Conservation (phyloP, 2,113 vertebrate genomes). For the Gila orcuttii region DNA sequence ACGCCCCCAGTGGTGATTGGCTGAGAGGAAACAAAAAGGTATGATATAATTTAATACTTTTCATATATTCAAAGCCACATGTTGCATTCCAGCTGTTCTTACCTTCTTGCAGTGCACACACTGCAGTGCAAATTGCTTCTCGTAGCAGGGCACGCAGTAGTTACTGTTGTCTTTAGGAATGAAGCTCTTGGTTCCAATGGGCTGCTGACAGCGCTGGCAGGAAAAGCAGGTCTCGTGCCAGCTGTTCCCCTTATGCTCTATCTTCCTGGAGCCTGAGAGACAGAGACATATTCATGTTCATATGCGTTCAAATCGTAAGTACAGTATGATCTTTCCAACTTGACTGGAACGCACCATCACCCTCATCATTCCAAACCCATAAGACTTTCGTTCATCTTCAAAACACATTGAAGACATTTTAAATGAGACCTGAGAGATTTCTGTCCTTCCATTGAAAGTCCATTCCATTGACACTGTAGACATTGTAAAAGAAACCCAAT, state of each 20-base stretch:
- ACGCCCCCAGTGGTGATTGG: constrained; percentile 85
- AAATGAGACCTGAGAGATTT: too few species aligned
- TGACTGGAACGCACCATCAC: too few species aligned
- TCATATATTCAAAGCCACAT: neutral
- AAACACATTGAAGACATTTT: too few species aligned
- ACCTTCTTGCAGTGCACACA: constrained; percentile 87
- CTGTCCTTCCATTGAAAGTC: too few species aligned
- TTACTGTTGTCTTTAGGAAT: constrained; percentile 84
- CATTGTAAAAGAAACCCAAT: too few species aligned
- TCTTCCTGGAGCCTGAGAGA: constrained; percentile 83
- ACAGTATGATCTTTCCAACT: too few species aligned
- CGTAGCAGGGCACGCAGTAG: constrained; percentile 86
- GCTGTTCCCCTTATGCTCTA: constrained; percentile 87
- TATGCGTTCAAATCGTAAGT: too few species aligned
- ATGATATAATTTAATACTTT: neutral
- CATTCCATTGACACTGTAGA: too few species aligned
- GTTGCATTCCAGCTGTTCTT: neutral
- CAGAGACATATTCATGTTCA: too few species aligned
- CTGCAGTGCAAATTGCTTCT: constrained; percentile 86
- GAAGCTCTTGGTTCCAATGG: constrained; percentile 87
- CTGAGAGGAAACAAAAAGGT: constrained; percentile 61
- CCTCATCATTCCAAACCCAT: too few species aligned
- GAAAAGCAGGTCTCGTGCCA: constrained; percentile 88
- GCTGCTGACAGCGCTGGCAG: constrained; percentile 83
- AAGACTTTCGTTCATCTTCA: too few species aligned